These are phyloP conservation scores for Haliclystus octoradiatus DNA, from an alignment of 30 jellyfish, hydroid and myxozoan genomes.

Conservation along the genomic window DNA sequence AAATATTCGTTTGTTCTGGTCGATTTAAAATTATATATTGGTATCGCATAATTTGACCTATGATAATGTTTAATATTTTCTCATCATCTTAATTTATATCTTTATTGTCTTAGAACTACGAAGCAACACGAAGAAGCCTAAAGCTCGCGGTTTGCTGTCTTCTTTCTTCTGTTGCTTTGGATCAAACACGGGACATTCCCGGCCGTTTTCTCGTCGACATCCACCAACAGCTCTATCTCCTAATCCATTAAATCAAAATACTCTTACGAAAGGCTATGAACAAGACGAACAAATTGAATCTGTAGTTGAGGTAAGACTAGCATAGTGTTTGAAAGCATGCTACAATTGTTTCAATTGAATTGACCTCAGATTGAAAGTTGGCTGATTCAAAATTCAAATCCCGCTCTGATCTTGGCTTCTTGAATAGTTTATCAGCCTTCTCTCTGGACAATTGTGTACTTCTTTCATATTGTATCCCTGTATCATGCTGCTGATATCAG, in stretches of 20 bases:
- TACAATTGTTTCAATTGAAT: not conserved
- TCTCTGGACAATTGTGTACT: no score
- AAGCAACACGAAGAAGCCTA: conserved; percentile 45
- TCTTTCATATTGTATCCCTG: no score
- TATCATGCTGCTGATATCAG: no score
- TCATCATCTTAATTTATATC: not conserved
- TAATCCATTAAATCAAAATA: conserved; percentile 51
- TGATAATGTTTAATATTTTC: not conserved
- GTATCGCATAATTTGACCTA: not conserved
- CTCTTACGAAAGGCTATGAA: conserved; percentile 66
- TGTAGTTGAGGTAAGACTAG: conserved; percentile 30
- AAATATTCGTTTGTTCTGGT: not conserved
- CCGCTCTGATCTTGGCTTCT: no score
- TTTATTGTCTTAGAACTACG: conserved; percentile 26
- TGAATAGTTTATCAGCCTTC: no score
- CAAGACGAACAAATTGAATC: conserved; percentile 60
- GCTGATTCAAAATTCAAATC: no score
- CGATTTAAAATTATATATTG: conserved; percentile 1
- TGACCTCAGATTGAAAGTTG: no score
- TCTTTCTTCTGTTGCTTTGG: conserved; percentile 83
- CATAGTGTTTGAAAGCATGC: not conserved
- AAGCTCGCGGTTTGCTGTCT: conserved; percentile 78
- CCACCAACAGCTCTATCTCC: conserved; percentile 28
- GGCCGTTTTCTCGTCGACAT: conserved; percentile 41
- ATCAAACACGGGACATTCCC: conserved; percentile 50